Base-by-base conservation (phyloP, 1,140 invertebrate genomes). In the Vanessa atalanta region DNA sequence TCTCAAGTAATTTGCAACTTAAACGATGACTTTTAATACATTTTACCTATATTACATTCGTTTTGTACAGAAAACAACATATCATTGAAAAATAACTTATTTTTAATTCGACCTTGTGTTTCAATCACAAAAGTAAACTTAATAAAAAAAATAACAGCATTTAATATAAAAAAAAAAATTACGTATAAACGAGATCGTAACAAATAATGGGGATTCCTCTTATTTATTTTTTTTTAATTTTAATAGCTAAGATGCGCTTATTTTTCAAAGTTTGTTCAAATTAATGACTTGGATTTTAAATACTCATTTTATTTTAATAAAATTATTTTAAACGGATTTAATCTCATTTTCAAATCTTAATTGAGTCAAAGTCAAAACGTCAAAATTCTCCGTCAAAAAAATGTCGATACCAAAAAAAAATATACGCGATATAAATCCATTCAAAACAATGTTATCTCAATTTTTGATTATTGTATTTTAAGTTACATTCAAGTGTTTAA, bases 21-120 rank as follows among this genome's bases (percentile, higher is more conserved):
- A 90, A 89, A 89, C 84, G 79, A 88, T 89, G 88, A 88, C 86
- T 90, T 90, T 90, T 90, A 90, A 89, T 90, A 88, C 87, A 90
- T 82, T 89, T 85, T 75, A 84, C 79, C 87, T 90, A 90, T 89
- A 84, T 88, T 89, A 89, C 88, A 90, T 87, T 88, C 80, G 80
- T 87, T 87, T 88, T 90, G 87, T 90, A 90, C 87, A 90, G 69
- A 88, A 85, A 90, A 88, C 88, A 90, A 89, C 81, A 82, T 86
- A 72, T 80, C 72, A 68, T 75, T 80, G 73, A 85, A 85, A 85
- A 90, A 85, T 84, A 82, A 82, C 67, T 71, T 71, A 68, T 77
- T 78, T 77, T 77, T 73, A 82, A 83, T 85, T 85, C 88, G 87
- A 88, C 78, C 82, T 79, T 79, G 82, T 69, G 75, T 73, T 67